Conservation (phyloP, 2,113 vertebrate genomes). For the Lophotis ruficrista region DNA sequence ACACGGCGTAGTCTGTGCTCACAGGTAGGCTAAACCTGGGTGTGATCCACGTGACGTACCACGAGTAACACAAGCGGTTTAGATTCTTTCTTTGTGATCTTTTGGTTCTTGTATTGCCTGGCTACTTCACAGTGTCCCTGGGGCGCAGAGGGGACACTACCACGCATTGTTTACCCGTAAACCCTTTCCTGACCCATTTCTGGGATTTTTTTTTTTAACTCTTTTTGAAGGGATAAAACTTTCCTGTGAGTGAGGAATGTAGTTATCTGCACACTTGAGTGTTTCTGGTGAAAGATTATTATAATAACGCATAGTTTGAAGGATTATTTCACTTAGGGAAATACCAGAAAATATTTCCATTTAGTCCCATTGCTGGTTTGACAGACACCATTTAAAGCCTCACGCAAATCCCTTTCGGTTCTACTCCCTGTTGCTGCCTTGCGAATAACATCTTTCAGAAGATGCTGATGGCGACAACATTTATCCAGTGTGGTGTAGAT, state of each 20-base stretch:
- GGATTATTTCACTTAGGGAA: not conserved
- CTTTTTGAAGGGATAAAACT: not conserved
- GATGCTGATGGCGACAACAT: not conserved
- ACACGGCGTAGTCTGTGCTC: not conserved
- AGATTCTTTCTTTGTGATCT: not conserved
- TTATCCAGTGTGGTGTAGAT: not conserved
- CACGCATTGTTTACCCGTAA: not conserved
- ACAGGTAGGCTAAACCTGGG: not conserved
- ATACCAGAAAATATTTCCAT: not conserved
- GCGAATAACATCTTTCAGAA: not conserved
- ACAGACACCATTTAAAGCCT: not conserved
- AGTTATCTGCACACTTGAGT: not conserved
- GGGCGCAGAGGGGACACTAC: not conserved
- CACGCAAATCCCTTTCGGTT: not conserved
- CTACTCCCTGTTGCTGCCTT: not conserved
- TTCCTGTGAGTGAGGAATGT: not conserved
- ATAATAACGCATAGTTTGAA: not conserved
- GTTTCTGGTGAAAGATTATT: not conserved
- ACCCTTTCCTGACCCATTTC: not conserved
- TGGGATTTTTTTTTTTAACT: not conserved
- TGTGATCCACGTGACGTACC: not conserved
- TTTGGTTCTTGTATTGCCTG: not conserved
- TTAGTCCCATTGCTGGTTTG: not conserved
- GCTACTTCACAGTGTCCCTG: not conserved
- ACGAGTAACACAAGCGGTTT: fast-evolving